Conservation (phyloP, 2,797 vertebrate species). For the Enteromius afrohamiltoni region DNA sequence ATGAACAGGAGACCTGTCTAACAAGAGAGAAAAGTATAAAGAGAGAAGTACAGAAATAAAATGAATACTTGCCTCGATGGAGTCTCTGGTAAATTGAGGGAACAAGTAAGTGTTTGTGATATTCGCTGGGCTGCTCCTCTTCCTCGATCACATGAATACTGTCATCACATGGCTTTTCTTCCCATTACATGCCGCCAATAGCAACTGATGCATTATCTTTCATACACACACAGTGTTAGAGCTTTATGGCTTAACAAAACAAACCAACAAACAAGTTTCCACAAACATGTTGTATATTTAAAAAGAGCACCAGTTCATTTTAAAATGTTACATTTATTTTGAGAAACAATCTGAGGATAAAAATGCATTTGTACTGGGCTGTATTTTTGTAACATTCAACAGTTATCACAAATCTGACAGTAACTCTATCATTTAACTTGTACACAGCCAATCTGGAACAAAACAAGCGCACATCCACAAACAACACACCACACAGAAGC, state of each 20-base stretch:
- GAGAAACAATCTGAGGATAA: constrained; percentile 44
- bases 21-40: neutral
- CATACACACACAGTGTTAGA: neutral
- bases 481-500: constrained; percentile 47
- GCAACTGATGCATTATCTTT: neutral
- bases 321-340: constrained; percentile 60
- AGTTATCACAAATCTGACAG: constrained; percentile 46
- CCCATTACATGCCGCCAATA: constrained; percentile 55
- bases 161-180: constrained; percentile 77
- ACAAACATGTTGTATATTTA: constrained; percentile 18
- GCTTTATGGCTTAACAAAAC: neutral
- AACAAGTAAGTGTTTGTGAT: constrained; percentile 74
- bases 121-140: constrained; percentile 65
- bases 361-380: constrained; percentile 35
- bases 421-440: constrained; percentile 31
- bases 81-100: constrained; percentile 17
- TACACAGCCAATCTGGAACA: constrained; percentile 40
- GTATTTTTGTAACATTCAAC: constrained; percentile 48
- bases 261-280: neutral
- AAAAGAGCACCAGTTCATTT: constrained; percentile 26
- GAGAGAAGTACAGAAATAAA: neutral
- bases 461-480: constrained; percentile 43
- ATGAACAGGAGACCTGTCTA: constrained; percentile 3
- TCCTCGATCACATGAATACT: constrained; percentile 82
- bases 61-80: constrained; percentile 30